phyloP scores from a whole-genome alignment of 2,888 invertebrate genomes.

The Ischnura elegans region DNA sequence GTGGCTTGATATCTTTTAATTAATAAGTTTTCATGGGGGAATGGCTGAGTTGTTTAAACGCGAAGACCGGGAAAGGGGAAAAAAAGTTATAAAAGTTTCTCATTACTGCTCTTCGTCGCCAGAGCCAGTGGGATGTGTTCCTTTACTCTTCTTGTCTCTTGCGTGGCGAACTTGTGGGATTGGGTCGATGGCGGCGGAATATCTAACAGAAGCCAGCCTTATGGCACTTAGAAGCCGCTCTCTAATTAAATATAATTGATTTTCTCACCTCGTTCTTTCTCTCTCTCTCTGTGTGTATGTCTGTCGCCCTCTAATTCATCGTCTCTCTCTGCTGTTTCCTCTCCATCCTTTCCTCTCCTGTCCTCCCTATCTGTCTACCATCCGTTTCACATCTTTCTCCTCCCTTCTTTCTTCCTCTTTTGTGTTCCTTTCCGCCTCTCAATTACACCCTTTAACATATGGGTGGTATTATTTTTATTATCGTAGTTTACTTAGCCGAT shows the following conservation, averaged over 20 bases:
- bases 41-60: background rate
- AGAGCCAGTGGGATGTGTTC: background rate
- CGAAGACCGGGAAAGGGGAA: background rate
- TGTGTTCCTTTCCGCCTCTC: background rate
- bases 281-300: too few species aligned
- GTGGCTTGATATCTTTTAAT: too few species aligned
- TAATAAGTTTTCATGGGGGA: too few species aligned
- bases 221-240: background rate
- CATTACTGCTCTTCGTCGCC: background rate
- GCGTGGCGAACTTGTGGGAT: background rate
- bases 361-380: background rate
- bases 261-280: slow-evolving; percentile 9
- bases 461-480: too few species aligned
- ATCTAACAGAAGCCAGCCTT: slow-evolving; percentile 6
- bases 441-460: background rate
- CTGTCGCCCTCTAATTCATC: background rate
- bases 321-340: background rate
- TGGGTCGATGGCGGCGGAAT: background rate
- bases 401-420: background rate
- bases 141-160: background rate
- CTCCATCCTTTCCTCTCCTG: background rate
- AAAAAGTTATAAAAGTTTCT: background rate
- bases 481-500: too few species aligned
- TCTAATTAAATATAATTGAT: slow-evolving; percentile 35
- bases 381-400: background rate